Percentiles rank a stretch among this genome's conserved stretches.
phyloP scores from a whole-genome alignment of 2,113 vertebrate genomes.

The Mystacornis crossleyi region DNA sequence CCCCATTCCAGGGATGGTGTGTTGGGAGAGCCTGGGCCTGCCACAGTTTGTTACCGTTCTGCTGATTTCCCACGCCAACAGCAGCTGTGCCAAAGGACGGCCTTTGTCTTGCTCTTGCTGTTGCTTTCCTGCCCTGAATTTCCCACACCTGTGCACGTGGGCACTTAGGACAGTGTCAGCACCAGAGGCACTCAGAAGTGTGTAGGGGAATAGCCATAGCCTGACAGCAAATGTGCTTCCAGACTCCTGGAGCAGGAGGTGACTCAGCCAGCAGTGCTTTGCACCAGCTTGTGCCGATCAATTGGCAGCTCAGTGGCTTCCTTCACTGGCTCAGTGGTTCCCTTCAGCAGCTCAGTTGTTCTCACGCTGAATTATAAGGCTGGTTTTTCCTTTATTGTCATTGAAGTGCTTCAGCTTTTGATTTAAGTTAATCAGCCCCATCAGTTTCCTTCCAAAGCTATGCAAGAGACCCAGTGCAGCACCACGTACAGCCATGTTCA shows the following conservation, averaged over 20 bases:
- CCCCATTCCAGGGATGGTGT: rapidly evolving
- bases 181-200: rapidly evolving
- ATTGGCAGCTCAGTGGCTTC: neutral
- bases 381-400: neutral
- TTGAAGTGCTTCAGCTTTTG: neutral
- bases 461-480: neutral
- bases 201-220: rapidly evolving
- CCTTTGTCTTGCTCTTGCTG: neutral
- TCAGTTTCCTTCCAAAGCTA: neutral
- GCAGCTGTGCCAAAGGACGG: neutral
- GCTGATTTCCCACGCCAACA: rapidly evolving
- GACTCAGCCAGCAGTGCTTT: neutral
- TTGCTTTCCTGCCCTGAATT: neutral
- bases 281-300: neutral
- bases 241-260: neutral
- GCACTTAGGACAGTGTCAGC: neutral
- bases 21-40: neutral
- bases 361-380: neutral
- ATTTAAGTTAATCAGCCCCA: neutral
- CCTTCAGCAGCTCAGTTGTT: neutral
- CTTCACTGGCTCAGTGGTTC: neutral
- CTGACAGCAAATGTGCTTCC: neutral
- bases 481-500: neutral
- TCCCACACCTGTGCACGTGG: neutral
- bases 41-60: neutral